Evolutionary conservation across 2,113 vertebrate genomes (phyloP), one percentile per base, ranked within the genome.

Genomic region (Noturus placidus): DNA sequence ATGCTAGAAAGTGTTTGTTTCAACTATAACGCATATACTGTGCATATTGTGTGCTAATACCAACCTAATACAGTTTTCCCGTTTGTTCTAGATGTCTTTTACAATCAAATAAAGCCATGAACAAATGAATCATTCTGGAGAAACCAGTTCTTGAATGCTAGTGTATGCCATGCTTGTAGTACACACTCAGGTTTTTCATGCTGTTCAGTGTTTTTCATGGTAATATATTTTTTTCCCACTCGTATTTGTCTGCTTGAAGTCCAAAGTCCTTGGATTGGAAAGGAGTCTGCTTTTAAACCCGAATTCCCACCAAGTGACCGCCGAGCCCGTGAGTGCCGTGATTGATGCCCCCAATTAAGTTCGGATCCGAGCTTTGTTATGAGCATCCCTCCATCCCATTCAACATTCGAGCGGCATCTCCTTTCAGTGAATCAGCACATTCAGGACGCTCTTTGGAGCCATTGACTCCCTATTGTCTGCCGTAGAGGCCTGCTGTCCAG

Each of bases 391-490:
- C 82, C 70, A 65, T 81, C 86, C 86, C 87, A 89, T 91, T 91
- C 87, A 90, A 57, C 8, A 87, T 91, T 91, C 86, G 88, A 33
- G 69, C 11, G 46, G 57, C 79, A 25, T 84, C 83, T 82, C 91
- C 88, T 91, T 89, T 88, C 90, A 89, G 82, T 67, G 82, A 87
- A 83, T 76, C 82, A 78, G 59, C 72, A 77, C 88, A 88, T 90
- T 92, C 87, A 88, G 74, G 90, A 88, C 74, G 84, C 63, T 87
- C 90, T 86, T 82, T 88, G 72, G 85, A 88, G 33, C 91, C 90
- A 89, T 86, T 92, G 93, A 92, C 90, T 91, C 89, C 91, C 89
- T 65, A 93, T 95, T 95, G 94, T 95, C 90, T 91, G 85, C 79
- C 70, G 17, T 35, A 83, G 74, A 54, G 93, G 91, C 92, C 93